Evolutionary conservation across 2,113 vertebrate genomes (phyloP).

Genomic region (Proteles cristata): DNA sequence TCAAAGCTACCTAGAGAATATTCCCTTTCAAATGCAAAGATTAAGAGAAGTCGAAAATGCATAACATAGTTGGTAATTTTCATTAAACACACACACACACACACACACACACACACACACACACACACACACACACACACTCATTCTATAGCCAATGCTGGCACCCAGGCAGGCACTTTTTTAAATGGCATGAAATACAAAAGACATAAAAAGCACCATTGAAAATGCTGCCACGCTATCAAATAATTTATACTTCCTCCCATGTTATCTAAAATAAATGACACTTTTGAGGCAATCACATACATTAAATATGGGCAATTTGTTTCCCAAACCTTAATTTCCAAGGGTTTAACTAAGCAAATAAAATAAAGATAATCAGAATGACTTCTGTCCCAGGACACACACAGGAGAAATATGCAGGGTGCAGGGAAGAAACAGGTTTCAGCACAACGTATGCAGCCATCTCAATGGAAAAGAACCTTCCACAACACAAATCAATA

Average conservation of each 20-base stretch:
- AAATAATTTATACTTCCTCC: conserved; percentile 32
- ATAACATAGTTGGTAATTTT: background rate
- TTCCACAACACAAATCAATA: background rate
- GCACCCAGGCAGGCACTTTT: background rate
- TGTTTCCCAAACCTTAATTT: background rate
- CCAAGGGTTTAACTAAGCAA: conserved; percentile 3
- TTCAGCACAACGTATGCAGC: conserved; percentile 13
- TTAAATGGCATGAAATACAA: background rate
- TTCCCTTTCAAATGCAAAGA: conserved; percentile 29
- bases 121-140: too few species aligned
- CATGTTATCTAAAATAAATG: conserved; percentile 40
- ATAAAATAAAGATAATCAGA: conserved; percentile 18
- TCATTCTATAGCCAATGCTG: background rate
- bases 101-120: background rate
- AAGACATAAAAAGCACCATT: background rate
- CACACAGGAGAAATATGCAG: background rate
- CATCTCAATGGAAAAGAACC: conserved; percentile 8
- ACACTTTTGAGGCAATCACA: background rate
- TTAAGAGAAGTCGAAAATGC: conserved; percentile 49
- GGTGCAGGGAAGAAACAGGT: background rate
- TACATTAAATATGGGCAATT: background rate
- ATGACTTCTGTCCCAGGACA: background rate
- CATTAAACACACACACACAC: background rate
- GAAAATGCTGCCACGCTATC: background rate
- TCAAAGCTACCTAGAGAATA: conserved; percentile 38